Evolutionary conservation across 2,888 invertebrate species (phyloP), one percentile per base, ranked within the genome.

Genomic region (Apomyelois bistriatella): DNA sequence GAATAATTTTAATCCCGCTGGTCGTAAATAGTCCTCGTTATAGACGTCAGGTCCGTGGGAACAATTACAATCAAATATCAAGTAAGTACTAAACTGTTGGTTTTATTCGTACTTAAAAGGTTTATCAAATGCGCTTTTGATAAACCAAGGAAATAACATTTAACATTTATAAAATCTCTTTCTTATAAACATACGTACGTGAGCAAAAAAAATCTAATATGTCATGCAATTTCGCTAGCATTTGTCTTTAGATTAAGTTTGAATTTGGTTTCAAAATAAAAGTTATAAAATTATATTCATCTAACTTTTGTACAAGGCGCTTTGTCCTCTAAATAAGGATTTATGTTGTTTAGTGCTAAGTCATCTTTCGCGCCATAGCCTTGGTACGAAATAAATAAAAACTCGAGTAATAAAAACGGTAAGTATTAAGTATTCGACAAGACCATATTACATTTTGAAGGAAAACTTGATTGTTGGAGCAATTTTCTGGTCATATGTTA

Each of bases 381-480:
- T 32, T 10, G 16, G 46, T 40, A 4, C 32, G n/a, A 46, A 46
- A 46, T 15, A 32, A 16, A 22, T 17, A 10, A 41, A 41, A 41
- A 41, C 17, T 17, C 10, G 17, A 16, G 17, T 17, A 41, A 46
- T 46, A 46, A 46, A 46, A 46, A 46, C 46, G 15, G 46, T 16
- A n/a, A n/a, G n/a, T n/a, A n/a, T n/a, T n/a, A n/a, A n/a, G n/a
- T 46, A 46, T 32, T 15, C 46, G 32, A 32, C 46, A 46, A 32
- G 46, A 46, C 46, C n/a, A n/a, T 46, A 32, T 3, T 46, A 32
- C 46, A 46, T 46, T 46, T 46, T 46, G 46, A 32, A 46, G 46
- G 32, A 32, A 46, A 46, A 46, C 46, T 46, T 46, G 46, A 46
- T 46, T 46, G 32, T 41, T 46, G 46, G 30, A 46, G 46, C 32